A percentile compares a stretch with the other conserved stretches of the same genome.
Evolutionary conservation across 2,797 vertebrate genomes (phyloP).

Genomic region (Platalea minor): DNA sequence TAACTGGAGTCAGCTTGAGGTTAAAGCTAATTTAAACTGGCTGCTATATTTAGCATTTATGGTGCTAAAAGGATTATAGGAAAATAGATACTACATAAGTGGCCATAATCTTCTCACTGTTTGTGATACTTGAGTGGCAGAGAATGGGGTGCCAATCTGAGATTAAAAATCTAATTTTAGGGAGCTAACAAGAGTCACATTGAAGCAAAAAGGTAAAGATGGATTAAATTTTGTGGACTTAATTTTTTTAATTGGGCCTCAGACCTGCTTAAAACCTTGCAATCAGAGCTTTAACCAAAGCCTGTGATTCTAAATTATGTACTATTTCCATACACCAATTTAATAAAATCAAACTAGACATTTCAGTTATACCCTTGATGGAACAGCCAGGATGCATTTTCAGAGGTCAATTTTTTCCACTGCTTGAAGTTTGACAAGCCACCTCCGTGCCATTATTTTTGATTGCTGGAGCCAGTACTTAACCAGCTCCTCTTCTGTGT

Average conservation of each 20-base stretch:
- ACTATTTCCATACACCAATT: background rate
- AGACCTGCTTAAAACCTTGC: background rate
- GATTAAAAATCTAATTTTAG: constrained; percentile 70
- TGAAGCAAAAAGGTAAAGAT: constrained; percentile 28
- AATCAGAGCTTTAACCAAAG: background rate
- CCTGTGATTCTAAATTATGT: background rate
- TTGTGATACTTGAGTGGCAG: constrained; percentile 44
- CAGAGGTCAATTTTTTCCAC: background rate
- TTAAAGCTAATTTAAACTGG: constrained; percentile 43
- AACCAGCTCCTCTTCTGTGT: background rate
- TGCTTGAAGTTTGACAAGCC: background rate
- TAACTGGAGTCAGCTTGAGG: background rate
- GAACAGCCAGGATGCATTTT: background rate
- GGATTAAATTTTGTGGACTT: constrained; percentile 21
- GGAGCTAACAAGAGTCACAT: constrained; percentile 35
- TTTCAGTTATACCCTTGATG: background rate
- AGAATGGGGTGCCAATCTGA: constrained; percentile 51
- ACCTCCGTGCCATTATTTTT: background rate
- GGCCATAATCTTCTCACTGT: constrained; percentile 62
- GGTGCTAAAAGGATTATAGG: constrained; percentile 60
- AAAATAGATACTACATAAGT: constrained; percentile 62
- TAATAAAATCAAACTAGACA: background rate
- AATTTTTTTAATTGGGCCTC: background rate
- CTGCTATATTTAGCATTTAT: constrained; percentile 52
- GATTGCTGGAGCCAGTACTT: background rate